Base-by-base conservation (phyloP, 2,797 vertebrate genomes). In the Schizopygopsis malacanthus region DNA sequence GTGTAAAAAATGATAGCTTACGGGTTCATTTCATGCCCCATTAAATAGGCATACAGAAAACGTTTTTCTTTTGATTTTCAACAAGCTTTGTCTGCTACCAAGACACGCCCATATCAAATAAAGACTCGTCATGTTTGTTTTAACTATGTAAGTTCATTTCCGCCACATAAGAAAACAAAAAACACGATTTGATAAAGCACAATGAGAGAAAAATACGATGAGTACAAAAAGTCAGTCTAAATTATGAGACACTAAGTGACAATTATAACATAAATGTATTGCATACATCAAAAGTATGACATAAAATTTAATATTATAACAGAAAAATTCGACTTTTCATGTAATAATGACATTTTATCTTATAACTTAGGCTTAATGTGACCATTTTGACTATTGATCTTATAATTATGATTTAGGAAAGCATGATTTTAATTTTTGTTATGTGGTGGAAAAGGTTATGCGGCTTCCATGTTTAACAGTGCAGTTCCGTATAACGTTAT, bases 11-110 rank as follows among this genome's bases (percentile, higher is more conserved):
- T 39, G 8, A 20, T 1, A 13, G 18, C 7, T 69, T 52, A 6
- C 20, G 0, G 63, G 69, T 81, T 81, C 18, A 52, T 28, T 59
- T 72, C 10, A 59, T 28, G 56, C 71, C n/a, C 11, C 25, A 65
- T 22, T 75, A 75, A 50, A 16, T 10, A 2, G 12, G 11, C 12
- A 43, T 2, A 12, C n/a, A 54, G 8, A 1, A 13, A 47, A 45
- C 13, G 50, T 43, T 84, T 84, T n/a, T 41, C 73, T 84, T 77
- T 77, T 45, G 9, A 52, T 84, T 76, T 65, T 20, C 2, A 41
- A 37, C 10, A 33, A 37, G 39, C n/a, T 25, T 20, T 5, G 28
- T 45, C n/a, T 61, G 39, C 12, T n/a, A 37, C 20, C 20, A 37
- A 50, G 22, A 65, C 78, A 52, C 63, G 52, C 20, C 20, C 18